Evolutionary conservation across 2,888 invertebrate genomes (phyloP), one percentile per base, ranked within the genome.

Genomic region (Eucera pruinosa): DNA sequence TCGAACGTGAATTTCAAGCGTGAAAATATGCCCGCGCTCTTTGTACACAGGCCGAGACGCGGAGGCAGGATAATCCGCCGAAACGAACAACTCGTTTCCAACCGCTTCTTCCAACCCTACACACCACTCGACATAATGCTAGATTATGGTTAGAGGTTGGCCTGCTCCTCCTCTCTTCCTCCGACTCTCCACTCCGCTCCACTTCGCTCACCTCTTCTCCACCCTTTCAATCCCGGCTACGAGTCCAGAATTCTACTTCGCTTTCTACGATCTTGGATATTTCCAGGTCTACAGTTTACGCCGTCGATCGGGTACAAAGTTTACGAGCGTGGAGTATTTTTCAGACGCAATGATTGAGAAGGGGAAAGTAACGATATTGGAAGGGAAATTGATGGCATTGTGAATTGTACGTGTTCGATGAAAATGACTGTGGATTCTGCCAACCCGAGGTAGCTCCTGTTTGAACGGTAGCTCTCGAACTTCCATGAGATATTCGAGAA

Each of bases 91-190:
- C 85, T 84, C 83, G 85, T 85, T 85, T 73, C 77, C 71, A 76
- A 80, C 79, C 78, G 82, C 80, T 81, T 85, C 83, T 77, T 78
- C 78, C 80, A 62, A 73, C 82, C 81, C 78, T 80, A 76, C 75
- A 86, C 78, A 77, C 85, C 85, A 77, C 86, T 84, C 86, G 85
- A 85, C 85, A 84, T 85, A 85, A 85, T 85, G 84, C 85, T 85
- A 85, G 85, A 85, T 85, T 85, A 85, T 85, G 85, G 85, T 86
- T 86, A 82, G 83, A 84, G 85, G 70, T 73, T 74, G 72, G 61
- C 58, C 74, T 50, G 61, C 72, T 65, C 55, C 68, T 61, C 58
- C 62, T 48, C 60, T 48, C 57, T 9, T 20, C 27, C 13, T 50
- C 20, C 39, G 4, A 20, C 18, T 13, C 2, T 23, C 9, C 41